Evolutionary conservation across 2,113 vertebrate genomes (phyloP), one percentile per base, ranked within the genome.

Genomic region (Platycercus adscitus): DNA sequence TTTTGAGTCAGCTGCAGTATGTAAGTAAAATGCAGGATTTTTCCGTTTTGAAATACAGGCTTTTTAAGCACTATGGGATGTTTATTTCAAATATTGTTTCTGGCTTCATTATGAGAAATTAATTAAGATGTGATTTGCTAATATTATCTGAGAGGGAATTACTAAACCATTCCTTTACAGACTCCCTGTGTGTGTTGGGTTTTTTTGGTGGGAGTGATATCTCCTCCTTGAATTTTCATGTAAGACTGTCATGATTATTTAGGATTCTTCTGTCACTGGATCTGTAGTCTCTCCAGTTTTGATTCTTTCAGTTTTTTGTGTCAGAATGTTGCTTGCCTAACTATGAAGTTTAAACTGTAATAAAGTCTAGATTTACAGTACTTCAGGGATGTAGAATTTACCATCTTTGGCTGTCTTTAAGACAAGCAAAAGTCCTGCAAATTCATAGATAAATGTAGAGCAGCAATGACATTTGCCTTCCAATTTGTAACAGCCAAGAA

Each of bases 61-160:
- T 68, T 88, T 86, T 80, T 31, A 83, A 70, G 31, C 11, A 47
- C 65, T 92, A 23, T 49, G 37, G n/a, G 13, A 93, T 88, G 9
- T 56, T 81, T 88, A 8, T 68, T 69, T 79, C 14, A 71, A 46
- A 16, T 64, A 20, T 18, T 71, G 6, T 88, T 90, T 76, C 55
- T 71, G n/a, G 44, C 46, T 68, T 90, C 19, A 21, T 63, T 79
- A 23, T 66, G 43, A 68, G 23, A 79, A 88, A 81, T 53, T 2
- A 58, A 10, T 81, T 77, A 33, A 77, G 31, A 41, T 82, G 11
- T 39, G 60, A 37, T 4, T 68, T 19, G 9, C 29, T 73, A 24
- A 24, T 92, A 49, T 3, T 5, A 29, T 70, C 23, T 81, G 8
- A 35, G 55, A 56, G 13, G 25, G 24, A 56, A 44, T 84, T 78